A percentile compares a stretch with the other conserved stretches of the same genome.
Evolutionary conservation across 2,113 vertebrate genomes (phyloP).

Genomic region (Coreoperca whiteheadi): DNA sequence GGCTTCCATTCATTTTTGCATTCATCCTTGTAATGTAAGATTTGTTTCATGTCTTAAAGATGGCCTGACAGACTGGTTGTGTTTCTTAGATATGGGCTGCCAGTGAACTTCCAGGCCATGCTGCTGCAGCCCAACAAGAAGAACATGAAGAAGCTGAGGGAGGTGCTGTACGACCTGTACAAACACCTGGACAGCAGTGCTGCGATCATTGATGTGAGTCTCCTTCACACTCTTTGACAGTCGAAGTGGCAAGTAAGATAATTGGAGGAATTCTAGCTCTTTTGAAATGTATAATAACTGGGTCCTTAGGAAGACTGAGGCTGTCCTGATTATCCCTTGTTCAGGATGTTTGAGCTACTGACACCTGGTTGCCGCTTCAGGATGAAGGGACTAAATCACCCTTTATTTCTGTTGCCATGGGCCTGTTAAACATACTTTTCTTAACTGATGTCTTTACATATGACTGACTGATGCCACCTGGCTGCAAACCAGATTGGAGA

Average conservation of each 20-base stretch:
- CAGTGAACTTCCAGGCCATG: constrained; percentile 99
- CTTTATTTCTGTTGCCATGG: background rate
- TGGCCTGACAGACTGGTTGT: background rate
- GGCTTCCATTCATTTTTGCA: background rate
- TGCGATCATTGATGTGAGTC: constrained; percentile 94
- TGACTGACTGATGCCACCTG: background rate
- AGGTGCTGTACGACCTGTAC: constrained; percentile 93
- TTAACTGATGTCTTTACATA: background rate
- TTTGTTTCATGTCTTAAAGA: background rate
- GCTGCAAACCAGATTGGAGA: background rate
- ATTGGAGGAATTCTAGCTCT: background rate
- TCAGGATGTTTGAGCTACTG: background rate
- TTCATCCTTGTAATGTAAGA: background rate
- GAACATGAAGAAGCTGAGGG: constrained; percentile 95
- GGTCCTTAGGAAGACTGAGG: background rate
- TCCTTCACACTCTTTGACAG: background rate
- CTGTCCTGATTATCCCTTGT: background rate
- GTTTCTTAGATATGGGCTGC: constrained; percentile 91
- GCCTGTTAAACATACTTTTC: background rate
- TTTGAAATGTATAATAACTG: background rate
- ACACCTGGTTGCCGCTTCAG: background rate
- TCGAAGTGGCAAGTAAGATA: background rate
- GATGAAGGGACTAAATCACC: background rate
- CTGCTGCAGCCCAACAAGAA: constrained; percentile 96
- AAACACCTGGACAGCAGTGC: constrained; percentile 98